Base-by-base conservation (phyloP, 2,888 invertebrate genomes). In the Synergus laeviventris region DNA sequence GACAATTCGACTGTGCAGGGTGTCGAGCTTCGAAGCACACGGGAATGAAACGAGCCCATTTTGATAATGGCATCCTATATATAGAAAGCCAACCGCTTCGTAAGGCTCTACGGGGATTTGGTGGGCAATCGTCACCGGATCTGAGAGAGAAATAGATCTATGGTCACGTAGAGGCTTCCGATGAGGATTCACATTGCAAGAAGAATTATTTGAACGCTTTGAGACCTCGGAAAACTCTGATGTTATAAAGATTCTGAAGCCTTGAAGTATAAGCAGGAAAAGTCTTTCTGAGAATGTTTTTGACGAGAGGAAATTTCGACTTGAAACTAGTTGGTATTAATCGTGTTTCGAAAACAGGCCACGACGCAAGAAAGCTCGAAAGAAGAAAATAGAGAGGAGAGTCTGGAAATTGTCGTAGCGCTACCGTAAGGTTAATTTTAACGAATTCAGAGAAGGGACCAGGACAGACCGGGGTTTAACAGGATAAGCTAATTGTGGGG, bases 401-500 rank as follows among this genome's bases (percentile, higher is more conserved):
- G 73, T 80, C 76, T 79, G 83, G 83, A 87, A 85, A 85, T 81
- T 85, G 86, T 87, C 84, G 84, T 83, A 83, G 84, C 83, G 81
- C 79, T 80, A 82, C 77, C 81, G 87, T 81, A 84, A 87, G 86
- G 87, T 88, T 87, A 88, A 88, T 87, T 90, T 87, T 88, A 89
- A 91, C 88, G 89, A 90, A 91, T 89, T 90, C 86, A 87, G 84
- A 83, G 84, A 86, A 85, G 86, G 80, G 84, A 83, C 81, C 86
- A 84, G 82, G 86, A 85, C 85, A 85, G 85, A 84, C 87, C 84
- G 85, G 86, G 86, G 88, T 89, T 90, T 90, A 91, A 91, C 87
- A 89, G 91, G 89, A 91, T 91, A 90, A 90, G 91, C 89, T 91
- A 91, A 91, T 91, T 91, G 91, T 89, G 89, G 88, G 87, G 84